Percentiles rank a stretch among this genome's conserved stretches.
phyloP scores from a whole-genome alignment of 2,113 vertebrate species.

The Corydoras maculifer region DNA sequence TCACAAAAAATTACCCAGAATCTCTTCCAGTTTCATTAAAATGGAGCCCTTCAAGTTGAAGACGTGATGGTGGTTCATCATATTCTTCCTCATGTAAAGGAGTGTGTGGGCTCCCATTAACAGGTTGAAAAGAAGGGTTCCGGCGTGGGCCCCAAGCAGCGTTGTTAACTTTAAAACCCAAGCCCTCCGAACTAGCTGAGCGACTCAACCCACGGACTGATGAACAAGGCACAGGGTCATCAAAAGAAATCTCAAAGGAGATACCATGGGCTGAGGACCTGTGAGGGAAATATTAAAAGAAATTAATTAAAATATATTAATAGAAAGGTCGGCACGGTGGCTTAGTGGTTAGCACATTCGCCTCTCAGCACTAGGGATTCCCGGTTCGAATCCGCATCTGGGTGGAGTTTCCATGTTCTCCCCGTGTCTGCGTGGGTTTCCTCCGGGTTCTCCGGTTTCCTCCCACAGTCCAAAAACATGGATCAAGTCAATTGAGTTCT shows the following conservation, averaged over 20 bases:
- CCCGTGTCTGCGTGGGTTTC: too few relatives aligned
- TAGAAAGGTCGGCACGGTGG: too few relatives aligned
- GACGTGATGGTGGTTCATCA: conserved; percentile 39
- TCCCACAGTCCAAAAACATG: too few relatives aligned
- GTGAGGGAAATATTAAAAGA: too few relatives aligned
- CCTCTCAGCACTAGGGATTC: too few relatives aligned
- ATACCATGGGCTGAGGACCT: conserved; percentile 87
- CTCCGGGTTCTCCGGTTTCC: too few relatives aligned
- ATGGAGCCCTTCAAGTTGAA: conserved; percentile 50
- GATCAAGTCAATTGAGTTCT: too few relatives aligned
- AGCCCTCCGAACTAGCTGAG: conserved; percentile 85
- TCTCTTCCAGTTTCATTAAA: conserved; percentile 32
- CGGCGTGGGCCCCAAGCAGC: conserved; percentile 64
- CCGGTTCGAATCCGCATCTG: too few relatives aligned
- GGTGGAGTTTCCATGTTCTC: too few relatives aligned
- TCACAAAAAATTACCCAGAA: conserved; percentile 26
- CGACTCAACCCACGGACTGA: conserved; percentile 70
- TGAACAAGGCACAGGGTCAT: conserved; percentile 65
- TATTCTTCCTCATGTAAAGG: conserved; percentile 73
- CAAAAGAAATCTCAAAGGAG: conserved; percentile 94
- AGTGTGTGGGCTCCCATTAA: conserved; percentile 74
- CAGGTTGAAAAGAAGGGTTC: conserved; percentile 74
- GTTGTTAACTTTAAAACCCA: conserved; percentile 71
- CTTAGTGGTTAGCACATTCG: too few relatives aligned
- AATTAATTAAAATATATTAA: too few relatives aligned